Evolutionary conservation across 2,797 vertebrate species (phyloP).

Genomic region (Podarcis siculus): DNA sequence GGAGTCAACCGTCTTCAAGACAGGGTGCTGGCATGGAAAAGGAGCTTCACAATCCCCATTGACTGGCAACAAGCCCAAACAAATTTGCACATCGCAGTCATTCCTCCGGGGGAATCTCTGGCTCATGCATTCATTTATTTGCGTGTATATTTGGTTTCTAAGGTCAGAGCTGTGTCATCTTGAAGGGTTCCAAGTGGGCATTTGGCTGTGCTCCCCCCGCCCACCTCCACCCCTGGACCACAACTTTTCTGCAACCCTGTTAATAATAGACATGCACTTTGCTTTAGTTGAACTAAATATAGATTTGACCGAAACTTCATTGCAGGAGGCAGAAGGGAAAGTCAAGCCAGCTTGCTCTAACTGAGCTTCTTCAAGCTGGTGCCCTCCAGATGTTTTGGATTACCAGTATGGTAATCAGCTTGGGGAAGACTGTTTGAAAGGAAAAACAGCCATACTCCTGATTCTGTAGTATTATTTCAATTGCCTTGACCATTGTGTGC

Average conservation of each 20-base stretch:
- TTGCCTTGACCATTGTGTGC: too few relatives aligned
- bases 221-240: not conserved
- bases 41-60: not conserved
- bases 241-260: not conserved
- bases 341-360: not conserved
- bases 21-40: not conserved
- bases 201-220: not conserved
- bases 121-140: slow-evolving; percentile 21
- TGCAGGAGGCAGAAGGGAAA: not conserved
- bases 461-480: too few relatives aligned
- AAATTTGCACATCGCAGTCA: not conserved
- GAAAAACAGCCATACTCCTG: too few relatives aligned
- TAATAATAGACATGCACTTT: not conserved
- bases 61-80: slow-evolving; percentile 1
- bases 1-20: not conserved
- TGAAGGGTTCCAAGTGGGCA: not conserved
- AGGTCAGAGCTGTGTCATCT: slow-evolving; percentile 9
- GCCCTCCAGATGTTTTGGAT: too few relatives aligned
- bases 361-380: too few relatives aligned
- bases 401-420: too few relatives aligned
- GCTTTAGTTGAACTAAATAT: not conserved
- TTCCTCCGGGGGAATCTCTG: slow-evolving; percentile 6
- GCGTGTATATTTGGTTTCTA: slow-evolving; percentile 6
- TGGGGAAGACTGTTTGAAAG: too few relatives aligned
- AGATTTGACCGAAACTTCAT: not conserved